Percentiles rank a stretch among this genome's conserved stretches.
phyloP scores from a whole-genome alignment of 2,888 invertebrate genomes.

The Tenthredo scrophulariae region DNA sequence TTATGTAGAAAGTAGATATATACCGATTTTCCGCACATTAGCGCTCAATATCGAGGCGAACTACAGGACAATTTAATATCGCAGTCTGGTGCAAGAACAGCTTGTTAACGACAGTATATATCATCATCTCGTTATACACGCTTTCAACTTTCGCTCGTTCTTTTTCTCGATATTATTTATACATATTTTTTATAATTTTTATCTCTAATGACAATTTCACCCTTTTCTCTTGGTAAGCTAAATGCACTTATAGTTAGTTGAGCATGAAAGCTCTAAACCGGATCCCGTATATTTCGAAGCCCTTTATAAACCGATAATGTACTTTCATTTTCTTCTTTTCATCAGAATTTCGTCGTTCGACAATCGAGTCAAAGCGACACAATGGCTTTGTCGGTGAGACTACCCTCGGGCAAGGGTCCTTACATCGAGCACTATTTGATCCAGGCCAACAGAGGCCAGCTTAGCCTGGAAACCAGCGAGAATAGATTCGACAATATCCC shows the following conservation, averaged over 20 bases:
- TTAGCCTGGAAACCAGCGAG: constrained; percentile 95
- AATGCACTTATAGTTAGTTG: constrained; percentile 35
- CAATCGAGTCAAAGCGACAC: constrained; percentile 96
- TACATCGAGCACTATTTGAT: constrained; percentile 98
- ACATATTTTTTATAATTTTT: not conserved
- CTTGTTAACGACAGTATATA: constrained; percentile 33
- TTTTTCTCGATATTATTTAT: not conserved
- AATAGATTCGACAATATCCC: constrained; percentile 96
- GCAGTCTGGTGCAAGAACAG: constrained; percentile 4
- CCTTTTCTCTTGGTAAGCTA: constrained; percentile 2
- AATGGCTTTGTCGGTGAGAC: constrained; percentile 96
- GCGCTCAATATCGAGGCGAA: constrained; percentile 5
- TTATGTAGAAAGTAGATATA: constrained; percentile 32
- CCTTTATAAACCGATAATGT: constrained; percentile 35
- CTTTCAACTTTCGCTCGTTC: constrained; percentile 37
- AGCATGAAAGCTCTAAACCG: not conserved
- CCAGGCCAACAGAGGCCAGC: constrained; percentile 89
- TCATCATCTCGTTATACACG: constrained; percentile 21
- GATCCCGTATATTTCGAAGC: constrained; percentile 14
- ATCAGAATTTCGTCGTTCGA: constrained; percentile 95
- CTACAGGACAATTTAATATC: constrained; percentile 32
- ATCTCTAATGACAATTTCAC: constrained; percentile 8
- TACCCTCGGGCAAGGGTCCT: constrained; percentile 92
- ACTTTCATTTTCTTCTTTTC: constrained; percentile 66
- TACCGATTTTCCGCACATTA: constrained; percentile 4